Conservation (phyloP, 2,113 vertebrate species). For the Grammomys surdaster region DNA sequence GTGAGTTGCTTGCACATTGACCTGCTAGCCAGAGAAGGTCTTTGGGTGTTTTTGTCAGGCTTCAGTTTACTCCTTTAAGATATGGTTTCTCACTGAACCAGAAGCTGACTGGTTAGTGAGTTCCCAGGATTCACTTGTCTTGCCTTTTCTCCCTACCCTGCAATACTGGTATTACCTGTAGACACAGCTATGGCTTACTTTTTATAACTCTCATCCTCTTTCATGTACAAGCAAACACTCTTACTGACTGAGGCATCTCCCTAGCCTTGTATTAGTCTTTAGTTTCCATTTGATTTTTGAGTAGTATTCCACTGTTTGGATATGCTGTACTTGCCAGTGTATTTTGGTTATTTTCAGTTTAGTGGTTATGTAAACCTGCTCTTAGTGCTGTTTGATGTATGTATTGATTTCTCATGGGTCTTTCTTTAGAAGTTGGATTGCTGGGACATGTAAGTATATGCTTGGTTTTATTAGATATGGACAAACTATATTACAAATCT, state of each 20-base stretch:
- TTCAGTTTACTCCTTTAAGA: neutral
- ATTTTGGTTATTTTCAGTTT: constrained; percentile 16
- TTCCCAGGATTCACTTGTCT: neutral
- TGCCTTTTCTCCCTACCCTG: neutral
- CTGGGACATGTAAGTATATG: neutral
- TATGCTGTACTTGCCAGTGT: neutral
- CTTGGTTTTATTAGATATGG: constrained; percentile 19
- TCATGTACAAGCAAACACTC: neutral
- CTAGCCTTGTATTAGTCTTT: neutral
- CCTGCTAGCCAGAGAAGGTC: neutral
- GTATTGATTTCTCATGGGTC: neutral
- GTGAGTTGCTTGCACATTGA: neutral
- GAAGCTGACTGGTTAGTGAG: neutral
- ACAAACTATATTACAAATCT: neutral
- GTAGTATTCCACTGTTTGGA: neutral
- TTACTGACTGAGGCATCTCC: neutral
- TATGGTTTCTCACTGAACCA: neutral
- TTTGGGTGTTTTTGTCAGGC: neutral
- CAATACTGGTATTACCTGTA: neutral
- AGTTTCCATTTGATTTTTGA: neutral
- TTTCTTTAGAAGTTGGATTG: neutral
- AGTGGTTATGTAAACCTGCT: neutral
- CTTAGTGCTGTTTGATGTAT: neutral
- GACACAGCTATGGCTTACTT: neutral
- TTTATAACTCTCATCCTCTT: neutral